phyloP scores from a whole-genome alignment of 2,113 vertebrate genomes.

The Syngnathoides biaculeatus region DNA sequence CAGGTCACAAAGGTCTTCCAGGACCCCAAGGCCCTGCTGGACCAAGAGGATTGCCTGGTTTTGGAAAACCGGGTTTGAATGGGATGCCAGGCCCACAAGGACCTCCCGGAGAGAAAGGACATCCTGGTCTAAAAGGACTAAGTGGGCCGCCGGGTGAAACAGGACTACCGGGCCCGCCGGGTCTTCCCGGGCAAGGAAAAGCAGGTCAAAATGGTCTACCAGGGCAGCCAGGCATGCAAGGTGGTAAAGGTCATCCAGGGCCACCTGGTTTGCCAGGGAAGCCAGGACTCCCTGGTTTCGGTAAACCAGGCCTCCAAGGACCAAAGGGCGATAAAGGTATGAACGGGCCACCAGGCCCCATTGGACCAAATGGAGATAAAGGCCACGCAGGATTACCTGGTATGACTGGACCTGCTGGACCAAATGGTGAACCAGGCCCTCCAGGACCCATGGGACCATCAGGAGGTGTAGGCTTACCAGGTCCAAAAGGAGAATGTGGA shows the following conservation, averaged over 20 bases:
- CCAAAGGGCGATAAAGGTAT: constrained; percentile 88
- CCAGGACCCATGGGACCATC: constrained; percentile 82
- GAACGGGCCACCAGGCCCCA: constrained; percentile 76
- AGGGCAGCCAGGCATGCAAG: constrained; percentile 86
- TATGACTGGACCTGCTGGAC: constrained; percentile 80
- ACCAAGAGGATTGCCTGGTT: constrained; percentile 83
- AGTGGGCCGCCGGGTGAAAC: constrained; percentile 78
- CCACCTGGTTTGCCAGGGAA: constrained; percentile 86
- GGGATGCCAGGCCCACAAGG: constrained; percentile 88
- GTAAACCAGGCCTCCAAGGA: constrained; percentile 88
- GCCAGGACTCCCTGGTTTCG: constrained; percentile 85
- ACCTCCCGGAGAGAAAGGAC: constrained; percentile 81
- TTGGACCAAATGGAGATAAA: constrained; percentile 87
- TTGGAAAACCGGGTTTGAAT: constrained; percentile 86
- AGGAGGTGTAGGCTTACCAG: constrained; percentile 81
- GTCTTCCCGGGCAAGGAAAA: constrained; percentile 85
- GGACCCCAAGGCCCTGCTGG: constrained; percentile 84
- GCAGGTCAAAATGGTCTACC: constrained; percentile 85
- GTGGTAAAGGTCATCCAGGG: constrained; percentile 88
- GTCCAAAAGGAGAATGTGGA: constrained; percentile 89
- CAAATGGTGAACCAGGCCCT: constrained; percentile 79
- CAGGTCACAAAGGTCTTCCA: constrained; percentile 85
- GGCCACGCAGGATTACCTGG: constrained; percentile 83
- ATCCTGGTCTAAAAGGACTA: constrained; percentile 80
- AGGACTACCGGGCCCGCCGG: constrained; percentile 84